Base-by-base conservation (phyloP, 2,113 vertebrate species). In the Turdus rufiventris region DNA sequence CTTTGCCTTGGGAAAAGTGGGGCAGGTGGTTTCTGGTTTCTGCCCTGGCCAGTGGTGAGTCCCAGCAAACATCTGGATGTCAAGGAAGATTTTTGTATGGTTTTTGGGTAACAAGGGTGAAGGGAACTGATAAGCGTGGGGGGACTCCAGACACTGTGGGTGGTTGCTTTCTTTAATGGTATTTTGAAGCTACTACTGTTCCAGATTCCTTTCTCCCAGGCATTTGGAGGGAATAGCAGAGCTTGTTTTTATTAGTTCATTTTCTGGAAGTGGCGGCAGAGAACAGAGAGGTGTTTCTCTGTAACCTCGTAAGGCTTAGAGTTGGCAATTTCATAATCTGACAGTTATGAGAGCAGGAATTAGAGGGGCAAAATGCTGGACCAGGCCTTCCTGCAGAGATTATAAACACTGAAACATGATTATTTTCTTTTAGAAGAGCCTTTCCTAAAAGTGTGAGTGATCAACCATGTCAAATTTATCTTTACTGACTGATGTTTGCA, bases 191-290 rank as follows among this genome's bases (percentile, higher is more conserved):
- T 94, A 88, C 93, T 94, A 86, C 92, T 83, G 74, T 58, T 93
- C 79, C 85, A 95, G 65, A 92, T 96, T 92, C 91, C 84, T 92
- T 93, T 91, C 89, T 91, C 61, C 74, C 79, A 91, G 87, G 87
- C 84, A 66, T 74, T 92, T 90, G 77, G 79, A 92, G 71, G 58
- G 82, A 91, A 89, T 61, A 83, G 85, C 4, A 10, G 86, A 96
- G 87, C 60, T 58, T 94, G 87, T 74, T 95, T 96, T 96, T 81
- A 96, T 96, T 95, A 93, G 81, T 93, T 96, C 79, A 66, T 96
- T 87, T 79, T 67, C 93, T 96, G 4, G 1, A 73, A 96, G 95
- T 26, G 83, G 87, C 6, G 5, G 93, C 88, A 84, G 89, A 87
- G 83, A 95, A 89, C 71, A 94, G 90, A 81, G 89, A 96, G 91